Conservation (phyloP, 2,113 vertebrate species). For the Labeo catla region DNA sequence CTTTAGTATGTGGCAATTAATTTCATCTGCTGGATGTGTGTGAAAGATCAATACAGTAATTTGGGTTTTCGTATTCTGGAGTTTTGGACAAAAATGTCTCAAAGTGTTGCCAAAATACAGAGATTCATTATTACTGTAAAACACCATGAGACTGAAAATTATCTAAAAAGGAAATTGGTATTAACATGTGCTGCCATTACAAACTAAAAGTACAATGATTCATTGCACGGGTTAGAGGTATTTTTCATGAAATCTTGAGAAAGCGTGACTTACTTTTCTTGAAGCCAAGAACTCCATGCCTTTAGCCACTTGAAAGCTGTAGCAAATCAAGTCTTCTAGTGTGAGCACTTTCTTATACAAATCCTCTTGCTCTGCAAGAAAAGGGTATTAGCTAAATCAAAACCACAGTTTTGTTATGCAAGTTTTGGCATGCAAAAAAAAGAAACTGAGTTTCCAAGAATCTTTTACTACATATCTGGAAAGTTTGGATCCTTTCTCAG, state of each 20-base stretch:
- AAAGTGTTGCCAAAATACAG: conserved; percentile 10
- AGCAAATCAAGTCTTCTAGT: conserved; percentile 92
- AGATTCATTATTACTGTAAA: background rate
- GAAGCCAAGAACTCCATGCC: conserved; percentile 96
- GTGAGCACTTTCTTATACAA: conserved; percentile 89
- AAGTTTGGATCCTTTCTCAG: background rate
- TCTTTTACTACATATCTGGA: background rate
- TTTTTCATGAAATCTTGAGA: background rate
- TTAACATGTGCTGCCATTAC: conserved; percentile 3
- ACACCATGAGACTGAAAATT: background rate
- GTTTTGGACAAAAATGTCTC: background rate
- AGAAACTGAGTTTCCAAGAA: conserved; percentile 4
- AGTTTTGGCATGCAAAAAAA: background rate
- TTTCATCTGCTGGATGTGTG: conserved; percentile 50
- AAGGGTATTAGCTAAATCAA: conserved; percentile 10
- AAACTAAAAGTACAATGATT: conserved; percentile 1
- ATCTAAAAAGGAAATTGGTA: background rate
- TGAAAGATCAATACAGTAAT: conserved; percentile 20
- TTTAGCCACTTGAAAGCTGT: conserved; percentile 95
- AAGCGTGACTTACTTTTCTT: conserved; percentile 81
- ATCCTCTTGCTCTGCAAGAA: conserved; percentile 84
- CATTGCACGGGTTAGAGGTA: background rate
- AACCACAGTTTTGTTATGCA: conserved; percentile 8
- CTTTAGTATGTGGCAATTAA: conserved; percentile 63
- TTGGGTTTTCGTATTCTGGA: background rate